A percentile compares a stretch with the other conserved stretches of the same genome.
Conservation (phyloP, 2,113 vertebrate species). For the Pogona vitticeps region DNA sequence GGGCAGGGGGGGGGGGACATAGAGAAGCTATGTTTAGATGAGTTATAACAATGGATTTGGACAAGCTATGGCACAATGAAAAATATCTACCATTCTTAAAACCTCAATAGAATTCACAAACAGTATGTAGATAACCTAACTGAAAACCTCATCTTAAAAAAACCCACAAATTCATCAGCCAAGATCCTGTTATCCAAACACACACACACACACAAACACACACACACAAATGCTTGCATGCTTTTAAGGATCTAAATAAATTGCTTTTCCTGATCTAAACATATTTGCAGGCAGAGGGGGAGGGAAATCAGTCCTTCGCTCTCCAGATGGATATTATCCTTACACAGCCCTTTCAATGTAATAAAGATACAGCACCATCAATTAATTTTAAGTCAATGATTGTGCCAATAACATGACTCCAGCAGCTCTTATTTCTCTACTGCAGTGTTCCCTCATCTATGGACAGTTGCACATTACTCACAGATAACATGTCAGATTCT, state of each 20-base stretch:
- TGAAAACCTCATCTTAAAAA: slow-evolving; percentile 1
- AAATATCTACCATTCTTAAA: not conserved
- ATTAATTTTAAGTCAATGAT: slow-evolving; percentile 60
- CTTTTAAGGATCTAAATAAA: slow-evolving; percentile 39
- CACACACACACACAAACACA: not conserved
- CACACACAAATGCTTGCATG: not conserved
- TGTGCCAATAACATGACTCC: slow-evolving; percentile 50
- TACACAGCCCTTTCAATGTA: slow-evolving; percentile 50
- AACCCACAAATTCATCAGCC: slow-evolving; percentile 19
- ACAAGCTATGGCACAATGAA: slow-evolving; percentile 14
- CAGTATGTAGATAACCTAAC: slow-evolving; percentile 18
- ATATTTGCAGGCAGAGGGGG: slow-evolving; percentile 42
- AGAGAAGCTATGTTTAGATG: not conserved
- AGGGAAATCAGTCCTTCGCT: slow-evolving; percentile 21
- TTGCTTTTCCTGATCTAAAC: slow-evolving; percentile 33
- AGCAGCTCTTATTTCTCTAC: slow-evolving; percentile 46
- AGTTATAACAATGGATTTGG: slow-evolving; percentile 1
- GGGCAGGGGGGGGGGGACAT: not conserved
- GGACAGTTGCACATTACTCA: slow-evolving; percentile 30
- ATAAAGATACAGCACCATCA: slow-evolving; percentile 51
- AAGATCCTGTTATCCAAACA: not conserved
- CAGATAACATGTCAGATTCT: slow-evolving; percentile 15
- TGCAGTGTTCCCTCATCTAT: slow-evolving; percentile 8
- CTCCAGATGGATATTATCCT: slow-evolving; percentile 43
- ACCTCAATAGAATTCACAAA: slow-evolving; percentile 23